Evolutionary conservation across 1,140 invertebrate genomes (phyloP).

Genomic region (Phymorhynchus buccinoides): DNA sequence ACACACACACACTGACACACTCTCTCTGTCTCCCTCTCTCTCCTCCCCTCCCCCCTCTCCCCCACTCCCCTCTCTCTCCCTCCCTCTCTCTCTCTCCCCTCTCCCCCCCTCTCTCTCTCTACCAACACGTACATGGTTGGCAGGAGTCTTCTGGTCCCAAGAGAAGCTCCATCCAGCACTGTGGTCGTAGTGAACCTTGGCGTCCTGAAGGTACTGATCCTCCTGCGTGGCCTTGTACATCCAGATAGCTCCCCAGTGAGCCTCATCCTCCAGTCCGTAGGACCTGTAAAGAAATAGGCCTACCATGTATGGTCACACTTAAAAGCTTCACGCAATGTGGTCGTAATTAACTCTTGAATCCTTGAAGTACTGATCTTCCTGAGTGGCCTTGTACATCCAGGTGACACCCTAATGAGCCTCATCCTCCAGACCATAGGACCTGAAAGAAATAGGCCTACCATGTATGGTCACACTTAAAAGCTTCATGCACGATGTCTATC

Average conservation of each 20-base stretch:
- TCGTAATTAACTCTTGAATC: slow-evolving; percentile 76
- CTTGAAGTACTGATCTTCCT: slow-evolving; percentile 75
- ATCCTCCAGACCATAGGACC: slow-evolving; percentile 77
- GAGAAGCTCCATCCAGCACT: slow-evolving; percentile 70
- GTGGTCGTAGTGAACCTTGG: slow-evolving; percentile 73
- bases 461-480: too few relatives aligned
- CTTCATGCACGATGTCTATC: too few relatives aligned
- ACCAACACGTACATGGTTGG: slow-evolving; percentile 54
- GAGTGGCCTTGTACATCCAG: slow-evolving; percentile 79
- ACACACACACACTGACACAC: too few relatives aligned
- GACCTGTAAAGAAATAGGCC: too few relatives aligned
- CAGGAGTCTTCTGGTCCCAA: slow-evolving; percentile 78
- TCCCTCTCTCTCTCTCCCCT: background rate
- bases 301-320: too few relatives aligned
- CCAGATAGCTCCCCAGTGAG: slow-evolving; percentile 79
- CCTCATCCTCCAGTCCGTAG: slow-evolving; percentile 78
- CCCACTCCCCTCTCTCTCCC: background rate
- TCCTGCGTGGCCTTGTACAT: slow-evolving; percentile 78
- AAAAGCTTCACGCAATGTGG: too few relatives aligned
- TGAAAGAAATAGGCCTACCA: too few relatives aligned
- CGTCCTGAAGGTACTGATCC: slow-evolving; percentile 75
- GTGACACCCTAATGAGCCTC: slow-evolving; percentile 79
- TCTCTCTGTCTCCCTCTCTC: too few relatives aligned
- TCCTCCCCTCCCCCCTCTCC: background rate
- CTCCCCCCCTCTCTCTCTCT: background rate